Conservation (phyloP, 1,140 invertebrate genomes). For the Cyrtorhinus lividipennis region DNA sequence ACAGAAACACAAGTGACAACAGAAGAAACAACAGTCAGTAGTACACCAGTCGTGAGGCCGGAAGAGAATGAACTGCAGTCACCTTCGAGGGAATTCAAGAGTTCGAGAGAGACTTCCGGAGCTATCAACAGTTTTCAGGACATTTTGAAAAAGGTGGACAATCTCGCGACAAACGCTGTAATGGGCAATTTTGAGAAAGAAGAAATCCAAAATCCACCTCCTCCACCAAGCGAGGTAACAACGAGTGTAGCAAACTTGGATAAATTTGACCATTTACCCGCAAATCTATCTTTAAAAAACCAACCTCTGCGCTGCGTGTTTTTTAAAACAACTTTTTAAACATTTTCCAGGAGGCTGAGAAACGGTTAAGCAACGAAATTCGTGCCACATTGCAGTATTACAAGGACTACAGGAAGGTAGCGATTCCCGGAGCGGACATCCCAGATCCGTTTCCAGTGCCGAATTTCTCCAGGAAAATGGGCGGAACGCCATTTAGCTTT, state of each 20-base stretch:
- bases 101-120: not conserved
- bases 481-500: constrained; percentile 54
- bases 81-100: too few species aligned
- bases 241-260: too few species aligned
- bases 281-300: too few species aligned
- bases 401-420: constrained; percentile 59
- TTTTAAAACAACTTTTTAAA: too few species aligned
- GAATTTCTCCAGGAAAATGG: constrained; percentile 54
- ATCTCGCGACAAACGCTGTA: not conserved
- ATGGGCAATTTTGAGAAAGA: not conserved
- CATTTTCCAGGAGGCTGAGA: not conserved
- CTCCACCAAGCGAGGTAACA: not conserved
- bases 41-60: too few species aligned
- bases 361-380: constrained; percentile 36
- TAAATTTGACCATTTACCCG: too few species aligned
- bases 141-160: not conserved
- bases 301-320: too few species aligned
- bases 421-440: constrained; percentile 55
- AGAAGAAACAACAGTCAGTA: too few species aligned
- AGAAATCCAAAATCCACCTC: not conserved
- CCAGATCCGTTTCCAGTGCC: constrained; percentile 66
- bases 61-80: not conserved
- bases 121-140: not conserved
- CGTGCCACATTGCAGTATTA: constrained; percentile 57
- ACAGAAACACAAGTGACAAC: too few species aligned